Evolutionary conservation across 2,797 vertebrate genomes (phyloP).

Genomic region (Bradypodion ventrale): DNA sequence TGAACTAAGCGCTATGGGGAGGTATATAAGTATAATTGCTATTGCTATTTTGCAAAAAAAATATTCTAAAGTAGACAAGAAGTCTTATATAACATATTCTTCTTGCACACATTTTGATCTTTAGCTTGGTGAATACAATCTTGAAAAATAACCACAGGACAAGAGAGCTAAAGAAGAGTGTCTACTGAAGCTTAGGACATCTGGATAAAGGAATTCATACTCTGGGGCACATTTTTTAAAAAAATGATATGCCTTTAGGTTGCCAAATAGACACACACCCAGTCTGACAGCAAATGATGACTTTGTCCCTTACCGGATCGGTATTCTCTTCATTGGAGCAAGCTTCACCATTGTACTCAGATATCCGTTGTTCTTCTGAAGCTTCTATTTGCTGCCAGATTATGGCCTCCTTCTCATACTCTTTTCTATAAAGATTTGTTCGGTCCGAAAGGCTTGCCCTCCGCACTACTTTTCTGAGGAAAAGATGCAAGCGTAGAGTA

Average conservation of each 20-base stretch:
- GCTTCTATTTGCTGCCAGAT: conserved; percentile 90
- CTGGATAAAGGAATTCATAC: neutral
- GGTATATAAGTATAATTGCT: too few relatives aligned
- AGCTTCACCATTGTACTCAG: conserved; percentile 75
- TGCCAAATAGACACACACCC: neutral
- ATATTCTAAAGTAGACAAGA: neutral
- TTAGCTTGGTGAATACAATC: neutral
- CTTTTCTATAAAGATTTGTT: conserved; percentile 94
- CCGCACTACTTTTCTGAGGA: conserved; percentile 91
- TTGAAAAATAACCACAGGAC: neutral
- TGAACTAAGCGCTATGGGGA: too few relatives aligned
- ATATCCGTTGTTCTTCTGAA: conserved; percentile 77
- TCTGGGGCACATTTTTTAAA: neutral
- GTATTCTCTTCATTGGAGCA: conserved; percentile 88
- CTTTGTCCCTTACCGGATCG: conserved; percentile 76
- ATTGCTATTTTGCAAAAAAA: neutral
- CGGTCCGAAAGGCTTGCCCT: conserved; percentile 94
- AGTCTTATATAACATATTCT: neutral
- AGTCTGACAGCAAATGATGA: neutral
- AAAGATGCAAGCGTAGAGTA: conserved; percentile 15
- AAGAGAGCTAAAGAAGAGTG: neutral
- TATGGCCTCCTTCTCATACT: conserved; percentile 96
- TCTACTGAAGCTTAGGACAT: neutral
- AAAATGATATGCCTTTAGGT: neutral
- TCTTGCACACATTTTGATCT: neutral